Conservation (phyloP, 2,113 vertebrate genomes). For the Menura novaehollandiae region DNA sequence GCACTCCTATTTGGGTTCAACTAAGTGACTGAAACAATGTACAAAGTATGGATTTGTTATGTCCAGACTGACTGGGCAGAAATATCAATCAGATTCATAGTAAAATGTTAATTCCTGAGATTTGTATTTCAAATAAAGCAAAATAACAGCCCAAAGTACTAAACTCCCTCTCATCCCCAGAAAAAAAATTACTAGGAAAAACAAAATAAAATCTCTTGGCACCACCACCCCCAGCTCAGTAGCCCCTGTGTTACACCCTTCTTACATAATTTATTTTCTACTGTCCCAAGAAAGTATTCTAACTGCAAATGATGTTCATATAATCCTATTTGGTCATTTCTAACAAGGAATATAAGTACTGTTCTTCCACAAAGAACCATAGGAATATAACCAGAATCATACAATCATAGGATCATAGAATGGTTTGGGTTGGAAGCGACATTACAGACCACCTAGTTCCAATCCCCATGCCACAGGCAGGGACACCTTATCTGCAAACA, state of each 20-base stretch:
- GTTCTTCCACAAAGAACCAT: background rate
- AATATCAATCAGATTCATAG: background rate
- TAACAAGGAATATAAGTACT: background rate
- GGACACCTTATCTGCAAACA: background rate
- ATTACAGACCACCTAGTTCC: background rate
- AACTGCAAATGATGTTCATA: accelerated
- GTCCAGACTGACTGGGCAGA: background rate
- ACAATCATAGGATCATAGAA: background rate
- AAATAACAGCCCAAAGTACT: background rate
- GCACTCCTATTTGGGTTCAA: background rate
- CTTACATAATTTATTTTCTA: background rate
- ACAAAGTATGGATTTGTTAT: background rate
- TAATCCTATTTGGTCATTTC: background rate
- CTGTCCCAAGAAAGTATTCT: background rate
- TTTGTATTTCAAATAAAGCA: background rate
- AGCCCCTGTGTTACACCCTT: background rate
- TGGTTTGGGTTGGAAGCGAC: background rate
- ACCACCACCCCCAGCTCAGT: background rate
- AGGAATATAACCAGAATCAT: background rate
- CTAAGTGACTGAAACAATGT: background rate
- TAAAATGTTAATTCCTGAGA: background rate
- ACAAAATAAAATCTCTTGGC: background rate
- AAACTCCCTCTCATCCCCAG: background rate
- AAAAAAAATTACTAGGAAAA: background rate
- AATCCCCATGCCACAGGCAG: background rate